phyloP scores from a whole-genome alignment of 2,797 vertebrate genomes.

The Sparus aurata region DNA sequence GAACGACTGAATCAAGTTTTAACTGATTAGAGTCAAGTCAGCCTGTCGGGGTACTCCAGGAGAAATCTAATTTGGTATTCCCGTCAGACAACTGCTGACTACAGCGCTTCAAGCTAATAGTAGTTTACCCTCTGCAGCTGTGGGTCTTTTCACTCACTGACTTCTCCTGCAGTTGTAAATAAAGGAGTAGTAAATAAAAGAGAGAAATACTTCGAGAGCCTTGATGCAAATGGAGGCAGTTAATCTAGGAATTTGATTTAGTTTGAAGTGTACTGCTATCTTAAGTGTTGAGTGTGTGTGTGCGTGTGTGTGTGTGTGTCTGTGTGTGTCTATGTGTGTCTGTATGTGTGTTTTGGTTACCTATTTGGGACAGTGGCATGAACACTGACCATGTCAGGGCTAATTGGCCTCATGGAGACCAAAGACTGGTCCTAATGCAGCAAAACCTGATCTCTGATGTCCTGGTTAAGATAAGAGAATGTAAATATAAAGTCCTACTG shows the following conservation, averaged over 20 bases:
- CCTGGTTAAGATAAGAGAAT: no score
- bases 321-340: not conserved
- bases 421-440: no score
- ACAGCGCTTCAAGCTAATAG: slow-evolving; percentile 1
- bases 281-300: not conserved
- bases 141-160: not conserved
- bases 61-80: slow-evolving; percentile 4
- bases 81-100: slow-evolving; percentile 28
- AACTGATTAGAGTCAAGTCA: not conserved
- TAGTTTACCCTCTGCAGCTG: not conserved
- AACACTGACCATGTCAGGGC: no score
- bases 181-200: slow-evolving; percentile 7
- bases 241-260: slow-evolving; percentile 11
- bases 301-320: not conserved
- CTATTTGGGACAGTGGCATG: no score
- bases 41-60: not conserved
- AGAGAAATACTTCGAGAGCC: not conserved
- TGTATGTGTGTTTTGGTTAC: no score
- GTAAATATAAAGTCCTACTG: no score
- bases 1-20: slow-evolving; percentile 1
- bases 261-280: not conserved
- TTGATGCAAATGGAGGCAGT: not conserved
- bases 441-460: no score
- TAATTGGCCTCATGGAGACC: no score
- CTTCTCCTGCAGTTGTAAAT: not conserved